phyloP scores from a whole-genome alignment of 2,113 vertebrate species.

The Mohoua ochrocephala region DNA sequence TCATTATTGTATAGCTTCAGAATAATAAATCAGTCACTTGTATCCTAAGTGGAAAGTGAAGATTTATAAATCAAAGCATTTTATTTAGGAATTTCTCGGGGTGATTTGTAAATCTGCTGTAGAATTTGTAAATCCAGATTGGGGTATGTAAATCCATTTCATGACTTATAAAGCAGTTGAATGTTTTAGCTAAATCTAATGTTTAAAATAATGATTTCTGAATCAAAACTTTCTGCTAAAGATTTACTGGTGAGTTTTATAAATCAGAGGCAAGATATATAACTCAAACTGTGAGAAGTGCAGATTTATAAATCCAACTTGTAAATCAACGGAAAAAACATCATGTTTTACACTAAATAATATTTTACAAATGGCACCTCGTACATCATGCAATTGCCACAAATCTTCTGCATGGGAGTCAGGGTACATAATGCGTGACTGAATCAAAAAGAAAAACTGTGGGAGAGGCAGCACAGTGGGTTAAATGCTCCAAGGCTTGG shows the following conservation, averaged over 20 bases:
- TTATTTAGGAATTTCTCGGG: constrained; percentile 65
- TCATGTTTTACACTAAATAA: constrained; percentile 84
- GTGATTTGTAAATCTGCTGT: constrained; percentile 63
- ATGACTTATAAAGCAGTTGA: constrained; percentile 69
- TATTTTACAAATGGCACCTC: constrained; percentile 81
- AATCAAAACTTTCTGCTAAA: constrained; percentile 81
- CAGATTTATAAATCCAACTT: constrained; percentile 83
- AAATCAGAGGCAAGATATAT: constrained; percentile 81
- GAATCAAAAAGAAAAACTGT: constrained; percentile 37
- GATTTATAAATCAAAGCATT: constrained; percentile 69
- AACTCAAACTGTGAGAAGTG: constrained; percentile 75
- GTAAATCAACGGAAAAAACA: constrained; percentile 79
- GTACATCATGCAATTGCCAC: constrained; percentile 76
- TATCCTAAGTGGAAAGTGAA: constrained; percentile 61
- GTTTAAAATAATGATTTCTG: constrained; percentile 83
- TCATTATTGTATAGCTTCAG: constrained; percentile 38
- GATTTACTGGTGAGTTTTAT: constrained; percentile 83
- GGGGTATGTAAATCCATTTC: constrained; percentile 70
- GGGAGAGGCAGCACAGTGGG: not conserved
- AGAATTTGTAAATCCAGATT: constrained; percentile 61
- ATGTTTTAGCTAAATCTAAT: constrained; percentile 81
- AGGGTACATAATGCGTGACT: constrained; percentile 60
- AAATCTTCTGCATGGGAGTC: constrained; percentile 74
- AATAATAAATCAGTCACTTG: constrained; percentile 61
- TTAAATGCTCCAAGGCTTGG: not conserved